A percentile compares a stretch with the other conserved stretches of the same genome.
Evolutionary conservation across 2,797 vertebrate genomes (phyloP).

Genomic region (Chaenodraco wilsoni): DNA sequence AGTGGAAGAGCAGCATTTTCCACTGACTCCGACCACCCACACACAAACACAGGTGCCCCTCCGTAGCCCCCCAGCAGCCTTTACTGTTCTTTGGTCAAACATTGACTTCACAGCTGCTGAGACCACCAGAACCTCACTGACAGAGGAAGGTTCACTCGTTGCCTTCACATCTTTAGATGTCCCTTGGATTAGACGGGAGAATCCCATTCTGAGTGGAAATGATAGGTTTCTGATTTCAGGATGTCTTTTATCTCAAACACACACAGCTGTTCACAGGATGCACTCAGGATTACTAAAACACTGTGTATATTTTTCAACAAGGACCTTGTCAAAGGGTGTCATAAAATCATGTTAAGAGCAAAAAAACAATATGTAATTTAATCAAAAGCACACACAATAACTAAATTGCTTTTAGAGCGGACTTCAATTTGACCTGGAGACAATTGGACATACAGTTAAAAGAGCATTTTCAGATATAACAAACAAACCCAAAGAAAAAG

Average conservation of each 20-base stretch:
- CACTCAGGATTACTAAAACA: neutral
- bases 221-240: slow-evolving; percentile 63
- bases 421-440: neutral
- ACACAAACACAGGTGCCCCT: slow-evolving; percentile 63
- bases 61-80: slow-evolving; percentile 52
- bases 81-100: slow-evolving; percentile 56
- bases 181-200: slow-evolving; percentile 35
- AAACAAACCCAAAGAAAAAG: neutral
- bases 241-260: slow-evolving; percentile 53
- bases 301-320: neutral
- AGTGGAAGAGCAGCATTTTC: slow-evolving; percentile 12
- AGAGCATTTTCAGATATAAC: neutral
- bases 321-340: no score
- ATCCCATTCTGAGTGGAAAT: slow-evolving; percentile 53
- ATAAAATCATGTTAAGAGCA: neutral
- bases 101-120: slow-evolving; percentile 48
- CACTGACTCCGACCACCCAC: slow-evolving; percentile 55
- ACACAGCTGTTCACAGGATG: slow-evolving; percentile 40
- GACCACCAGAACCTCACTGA: slow-evolving; percentile 30
- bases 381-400: no score
- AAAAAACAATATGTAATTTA: no score
- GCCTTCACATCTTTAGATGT: slow-evolving; percentile 42
- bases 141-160: slow-evolving; percentile 14
- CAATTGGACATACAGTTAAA: neutral
- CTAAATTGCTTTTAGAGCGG: no score